phyloP scores from a whole-genome alignment of 2,113 vertebrate genomes.

The Xiphias gladius region DNA sequence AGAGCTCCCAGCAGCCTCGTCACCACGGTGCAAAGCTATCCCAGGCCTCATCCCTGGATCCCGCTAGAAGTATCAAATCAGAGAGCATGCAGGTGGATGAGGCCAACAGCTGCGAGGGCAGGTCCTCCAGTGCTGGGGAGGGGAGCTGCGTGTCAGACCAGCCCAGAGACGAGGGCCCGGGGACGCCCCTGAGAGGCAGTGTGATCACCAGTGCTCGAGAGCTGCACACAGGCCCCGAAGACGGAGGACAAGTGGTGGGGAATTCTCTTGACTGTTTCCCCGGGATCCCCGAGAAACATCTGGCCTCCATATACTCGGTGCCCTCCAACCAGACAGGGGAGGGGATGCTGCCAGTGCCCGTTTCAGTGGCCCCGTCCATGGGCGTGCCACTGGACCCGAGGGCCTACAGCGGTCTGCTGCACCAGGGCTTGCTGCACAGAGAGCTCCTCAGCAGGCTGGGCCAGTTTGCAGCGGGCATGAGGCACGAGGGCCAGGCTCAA shows the following conservation, averaged over 20 bases:
- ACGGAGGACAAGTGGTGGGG: conserved; percentile 65
- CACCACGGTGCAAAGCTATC: conserved; percentile 72
- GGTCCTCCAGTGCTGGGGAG: conserved; percentile 84
- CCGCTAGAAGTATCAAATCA: conserved; percentile 78
- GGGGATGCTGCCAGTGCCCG: conserved; percentile 86
- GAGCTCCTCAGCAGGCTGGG: conserved; percentile 96
- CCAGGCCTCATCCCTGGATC: conserved; percentile 54
- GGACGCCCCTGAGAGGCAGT: conserved; percentile 93
- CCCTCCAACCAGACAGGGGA: conserved; percentile 91
- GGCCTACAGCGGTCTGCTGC: conserved; percentile 92
- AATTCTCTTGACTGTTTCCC: conserved; percentile 74
- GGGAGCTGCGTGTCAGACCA: conserved; percentile 85
- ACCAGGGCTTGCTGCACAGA: conserved; percentile 95
- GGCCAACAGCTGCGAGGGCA: conserved; percentile 81
- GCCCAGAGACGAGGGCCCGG: conserved; percentile 90
- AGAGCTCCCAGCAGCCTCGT: conserved; percentile 86
- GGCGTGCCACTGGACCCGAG: conserved; percentile 95
- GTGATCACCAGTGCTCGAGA: conserved; percentile 98
- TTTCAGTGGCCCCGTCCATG: conserved; percentile 86
- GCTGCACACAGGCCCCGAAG: conserved; percentile 86
- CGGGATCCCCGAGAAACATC: conserved; percentile 86
- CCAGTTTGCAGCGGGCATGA: conserved; percentile 93
- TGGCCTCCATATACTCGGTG: conserved; percentile 89
- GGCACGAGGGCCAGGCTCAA: conserved; percentile 87
- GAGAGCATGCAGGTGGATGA: conserved; percentile 96